Base-by-base conservation (phyloP, 2,888 invertebrate genomes). In the Poecilus cupreus region DNA sequence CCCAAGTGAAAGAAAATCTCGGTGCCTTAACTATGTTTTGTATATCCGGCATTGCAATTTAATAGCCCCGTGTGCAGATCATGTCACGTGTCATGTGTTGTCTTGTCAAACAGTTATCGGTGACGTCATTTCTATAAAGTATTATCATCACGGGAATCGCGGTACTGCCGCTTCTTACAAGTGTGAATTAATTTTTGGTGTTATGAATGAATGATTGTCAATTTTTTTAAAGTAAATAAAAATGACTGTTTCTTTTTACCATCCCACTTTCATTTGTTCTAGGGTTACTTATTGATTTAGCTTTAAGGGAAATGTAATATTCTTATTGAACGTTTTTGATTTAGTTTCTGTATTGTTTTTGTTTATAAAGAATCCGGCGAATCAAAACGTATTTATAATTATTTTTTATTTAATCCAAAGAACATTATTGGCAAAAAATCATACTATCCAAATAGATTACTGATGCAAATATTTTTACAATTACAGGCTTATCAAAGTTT, bases 141-240 rank as follows among this genome's bases (percentile, higher is more conserved):
- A 77, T 77, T 77, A 77, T 77, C 80, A 72, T 64, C 43, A 24
- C 54, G 80, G 72, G 49, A 80, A 80, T 51, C 49, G 54, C 51
- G 80, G 49, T 80, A 70, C 54, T 39, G 51, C 43, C 64, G 22
- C 70, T 54, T 54, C 51, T 54, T 10, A 51, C 26, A 54, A 20
- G 81, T 81, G 60, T 81, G 75, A 81, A 81, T 81, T 81, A 43
- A 43, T 72, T 81, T 80, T 75, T 75, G 75, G 75, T 81, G 74
- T 75, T 87, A 87, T 87, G 86, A 87, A 88, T 89, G 88, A 87
- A 88, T 89, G 88, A 88, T 88, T 88, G 89, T 89, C 89, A 89
- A 89, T 89, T 89, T 89, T 88, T 89, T 89, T 88, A 88, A 88
- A 89, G 88, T 88, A 88, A 88, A 87, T 84, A 85, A 87, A 89